Evolutionary conservation across 2,113 vertebrate species (phyloP), one percentile per base, ranked within the genome.

Genomic region (Menidia beryllina): DNA sequence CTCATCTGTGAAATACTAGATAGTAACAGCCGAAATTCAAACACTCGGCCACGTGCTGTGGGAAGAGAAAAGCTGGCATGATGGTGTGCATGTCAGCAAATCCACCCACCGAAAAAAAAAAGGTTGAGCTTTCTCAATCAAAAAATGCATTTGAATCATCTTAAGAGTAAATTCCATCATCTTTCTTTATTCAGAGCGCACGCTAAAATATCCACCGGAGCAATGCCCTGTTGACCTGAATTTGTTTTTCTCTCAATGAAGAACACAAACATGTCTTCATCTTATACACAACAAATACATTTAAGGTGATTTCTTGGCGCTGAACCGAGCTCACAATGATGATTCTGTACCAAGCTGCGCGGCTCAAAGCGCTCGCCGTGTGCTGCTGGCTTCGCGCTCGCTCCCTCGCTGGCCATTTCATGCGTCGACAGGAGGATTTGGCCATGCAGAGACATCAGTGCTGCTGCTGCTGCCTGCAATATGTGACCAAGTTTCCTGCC

Each of bases 321-420:
- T 14, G 41, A 48, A 60, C 53, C 63, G 51, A 59, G 69, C 62
- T 75, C 69, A 50, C 76, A 68, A 74, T 62, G 11, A 45, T 25
- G 49, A 65, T 48, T 73, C 34, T 54, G 75, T 38, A 53, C 53
- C 59, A 69, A 74, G 60, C 75, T 67, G 65, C 30, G 81, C 81
- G 70, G 75, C 78, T 68, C 76, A 69, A 73, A 72, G 65, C 3
- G 24, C 78, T 84, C 74, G 36, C 63, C 59, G 54, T 79, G 79
- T 80, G 83, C 61, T 62, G 65, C 12, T 76, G 79, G 82, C 76
- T 88, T 67, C 73, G 49, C 26, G 39, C 50, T 82, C 48, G 11
- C 51, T 68, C 73, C 8, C 49, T 39, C 74, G 45, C 47, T 72
- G 54, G 67, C 55, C 72, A 66, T 82, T 78, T 70, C 59, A 61